These are phyloP conservation scores for Rugalucina vietnamica DNA, from an alignment of 2,888 invertebrate genomes.

Conservation along the genomic window DNA sequence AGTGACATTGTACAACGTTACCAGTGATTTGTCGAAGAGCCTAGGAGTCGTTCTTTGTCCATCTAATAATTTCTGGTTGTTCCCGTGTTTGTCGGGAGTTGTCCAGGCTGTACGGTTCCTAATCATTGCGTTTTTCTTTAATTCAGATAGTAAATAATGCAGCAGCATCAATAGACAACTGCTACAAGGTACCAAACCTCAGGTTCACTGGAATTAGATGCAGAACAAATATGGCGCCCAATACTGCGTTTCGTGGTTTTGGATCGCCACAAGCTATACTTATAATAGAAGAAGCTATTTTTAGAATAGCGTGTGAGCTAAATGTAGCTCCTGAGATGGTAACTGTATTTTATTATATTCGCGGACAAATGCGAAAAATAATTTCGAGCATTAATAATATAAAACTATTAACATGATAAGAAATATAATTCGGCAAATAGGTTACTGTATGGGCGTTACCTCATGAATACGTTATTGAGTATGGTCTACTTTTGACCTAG, in stretches of 20 bases:
- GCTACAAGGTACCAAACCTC: neutral
- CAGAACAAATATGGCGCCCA: constrained; percentile 90
- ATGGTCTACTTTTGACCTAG: too few relatives aligned
- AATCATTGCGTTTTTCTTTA: too few relatives aligned
- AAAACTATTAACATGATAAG: neutral
- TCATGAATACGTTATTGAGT: too few relatives aligned
- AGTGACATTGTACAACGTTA: too few relatives aligned
- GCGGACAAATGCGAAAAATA: neutral
- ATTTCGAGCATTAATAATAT: neutral
- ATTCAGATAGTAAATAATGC: constrained; percentile 40
- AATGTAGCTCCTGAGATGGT: constrained; percentile 45
- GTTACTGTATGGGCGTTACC: too few relatives aligned
- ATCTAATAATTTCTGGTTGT: too few relatives aligned
- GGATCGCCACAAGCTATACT: constrained; percentile 59
- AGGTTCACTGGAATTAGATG: constrained; percentile 39
- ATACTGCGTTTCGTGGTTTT: constrained; percentile 91
- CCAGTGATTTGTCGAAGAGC: too few relatives aligned
- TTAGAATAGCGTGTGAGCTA: constrained; percentile 40
- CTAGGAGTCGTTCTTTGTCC: too few relatives aligned
- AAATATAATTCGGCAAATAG: neutral
- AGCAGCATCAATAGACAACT: neutral
- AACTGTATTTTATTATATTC: constrained; percentile 77
- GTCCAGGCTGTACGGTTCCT: too few relatives aligned
- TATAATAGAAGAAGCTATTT: constrained; percentile 49
- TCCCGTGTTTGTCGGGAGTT: too few relatives aligned